Evolutionary conservation across 2,113 vertebrate genomes (phyloP), one percentile per base, ranked within the genome.

Genomic region (Onychorhynchus coronatus): DNA sequence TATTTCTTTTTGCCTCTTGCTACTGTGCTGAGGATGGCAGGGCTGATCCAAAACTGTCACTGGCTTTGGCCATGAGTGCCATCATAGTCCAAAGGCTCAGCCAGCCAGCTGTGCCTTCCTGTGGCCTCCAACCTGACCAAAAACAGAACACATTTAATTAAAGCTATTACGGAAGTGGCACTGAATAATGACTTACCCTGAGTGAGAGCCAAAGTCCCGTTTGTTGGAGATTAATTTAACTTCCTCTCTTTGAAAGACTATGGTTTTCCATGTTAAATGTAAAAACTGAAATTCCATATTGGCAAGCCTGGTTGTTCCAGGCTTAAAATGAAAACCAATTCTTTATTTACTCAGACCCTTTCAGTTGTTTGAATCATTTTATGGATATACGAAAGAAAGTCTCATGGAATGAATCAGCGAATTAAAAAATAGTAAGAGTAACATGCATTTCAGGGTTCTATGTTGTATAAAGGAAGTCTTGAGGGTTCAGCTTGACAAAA

Each of bases 391-490:
- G 81, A 93, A 95, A 89, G 85, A 68, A 93, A 94, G 65, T 19
- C 77, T 92, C 85, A 95, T 93, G 44, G 72, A 96, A 96, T 93
- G 86, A 93, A 96, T 96, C 89, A 80, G 20, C 88, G 58, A 77
- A 33, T 91, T 19, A 79, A 95, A 85, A 85, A 76, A 8, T 2
- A 95, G 62, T 21, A 39, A 84, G 58, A 89, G n/a, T 53, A 89
- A 87, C 39, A 63, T 9, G 27, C 49, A 76, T 93, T 95, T 79
- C 72, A 75, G 52, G 59, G 77, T 92, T 93, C 84, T 75, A 25
- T 91, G 59, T 73, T 65, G 52, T 62, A 27, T 72, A 77, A 95
- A 61, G 67, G 70, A 23, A 66, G 33, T 46, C 33, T 85, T 67
- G 79, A 63, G 91, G 89, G 33, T 66, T 76, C 56, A 74, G 44